Conservation (phyloP, 1,140 invertebrate genomes). For the Drosophila biarmipes region DNA sequence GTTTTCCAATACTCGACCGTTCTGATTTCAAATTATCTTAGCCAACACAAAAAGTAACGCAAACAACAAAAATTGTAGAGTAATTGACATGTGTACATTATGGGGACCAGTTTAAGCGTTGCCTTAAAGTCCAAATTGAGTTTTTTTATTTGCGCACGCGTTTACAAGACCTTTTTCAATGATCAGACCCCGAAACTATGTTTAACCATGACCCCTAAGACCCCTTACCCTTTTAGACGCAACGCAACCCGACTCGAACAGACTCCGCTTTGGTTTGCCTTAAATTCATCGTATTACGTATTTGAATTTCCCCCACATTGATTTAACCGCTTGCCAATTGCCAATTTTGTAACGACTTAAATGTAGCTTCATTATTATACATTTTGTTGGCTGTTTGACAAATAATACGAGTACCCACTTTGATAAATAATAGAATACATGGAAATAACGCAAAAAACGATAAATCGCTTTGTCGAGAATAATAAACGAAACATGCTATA, state of each 20-base stretch:
- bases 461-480: conserved; percentile 26
- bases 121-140: conserved; percentile 53
- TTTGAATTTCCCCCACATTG: conserved; percentile 20
- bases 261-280: conserved; percentile 26
- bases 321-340: conserved; percentile 58
- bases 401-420: conserved; percentile 63
- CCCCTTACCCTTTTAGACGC: not conserved
- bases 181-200: conserved; percentile 10
- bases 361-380: conserved; percentile 78
- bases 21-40: conserved; percentile 31
- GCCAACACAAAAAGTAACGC: conserved; percentile 27
- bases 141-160: conserved; percentile 48
- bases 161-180: conserved; percentile 46
- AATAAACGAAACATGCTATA: conserved; percentile 56
- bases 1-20: conserved; percentile 20
- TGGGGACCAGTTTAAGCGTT: conserved; percentile 78
- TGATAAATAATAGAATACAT: conserved; percentile 56
- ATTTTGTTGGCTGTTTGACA: conserved; percentile 82
- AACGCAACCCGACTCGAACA: conserved; percentile 39
- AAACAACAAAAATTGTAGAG: conserved; percentile 48
- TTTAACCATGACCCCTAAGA: not conserved
- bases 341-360: conserved; percentile 66
- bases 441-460: conserved; percentile 36
- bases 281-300: conserved; percentile 28
- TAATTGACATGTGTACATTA: conserved; percentile 53